These are phyloP conservation scores for Volucella inanis DNA, from an alignment of 2,888 invertebrate species.

Conservation along the genomic window DNA sequence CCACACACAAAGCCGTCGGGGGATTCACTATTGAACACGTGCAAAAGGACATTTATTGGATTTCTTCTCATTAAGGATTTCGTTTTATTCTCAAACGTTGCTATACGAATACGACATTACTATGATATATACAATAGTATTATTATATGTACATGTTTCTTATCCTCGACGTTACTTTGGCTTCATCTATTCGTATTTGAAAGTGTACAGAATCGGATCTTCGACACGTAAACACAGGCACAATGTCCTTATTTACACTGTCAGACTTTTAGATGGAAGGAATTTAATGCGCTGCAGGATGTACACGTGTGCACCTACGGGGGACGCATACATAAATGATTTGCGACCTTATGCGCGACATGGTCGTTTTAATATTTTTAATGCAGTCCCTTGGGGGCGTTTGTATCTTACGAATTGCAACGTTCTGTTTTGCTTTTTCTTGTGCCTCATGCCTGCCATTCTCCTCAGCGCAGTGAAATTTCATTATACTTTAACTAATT, in stretches of 20 bases:
- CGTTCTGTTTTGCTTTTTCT: constrained; percentile 4
- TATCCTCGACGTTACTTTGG: constrained; percentile 38
- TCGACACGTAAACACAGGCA: constrained; percentile 61
- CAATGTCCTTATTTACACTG: constrained; percentile 70
- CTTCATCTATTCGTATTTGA: constrained; percentile 41
- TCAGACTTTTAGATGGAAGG: constrained; percentile 47
- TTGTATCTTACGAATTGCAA: constrained; percentile 48
- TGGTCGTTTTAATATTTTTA: constrained; percentile 73
- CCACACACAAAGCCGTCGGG: constrained; percentile 44
- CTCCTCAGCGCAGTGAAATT: constrained; percentile 45
- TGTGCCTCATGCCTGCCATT: constrained; percentile 11
- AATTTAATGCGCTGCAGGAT: constrained; percentile 70
- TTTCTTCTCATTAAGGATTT: constrained; percentile 77
- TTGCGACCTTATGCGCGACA: constrained; percentile 73
- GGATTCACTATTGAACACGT: constrained; percentile 78
- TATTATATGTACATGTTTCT: not conserved
- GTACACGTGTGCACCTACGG: constrained; percentile 83
- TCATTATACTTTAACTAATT: constrained; percentile 73
- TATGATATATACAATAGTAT: not conserved
- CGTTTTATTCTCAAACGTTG: constrained; percentile 19
- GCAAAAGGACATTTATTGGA: constrained; percentile 83
- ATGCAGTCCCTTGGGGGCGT: constrained; percentile 72
- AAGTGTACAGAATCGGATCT: constrained; percentile 17
- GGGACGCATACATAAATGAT: constrained; percentile 77
- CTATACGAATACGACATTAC: not conserved